A percentile compares a stretch with the other conserved stretches of the same genome.
Conservation (phyloP, 1,140 invertebrate genomes). For the Drosophila seguyi region DNA sequence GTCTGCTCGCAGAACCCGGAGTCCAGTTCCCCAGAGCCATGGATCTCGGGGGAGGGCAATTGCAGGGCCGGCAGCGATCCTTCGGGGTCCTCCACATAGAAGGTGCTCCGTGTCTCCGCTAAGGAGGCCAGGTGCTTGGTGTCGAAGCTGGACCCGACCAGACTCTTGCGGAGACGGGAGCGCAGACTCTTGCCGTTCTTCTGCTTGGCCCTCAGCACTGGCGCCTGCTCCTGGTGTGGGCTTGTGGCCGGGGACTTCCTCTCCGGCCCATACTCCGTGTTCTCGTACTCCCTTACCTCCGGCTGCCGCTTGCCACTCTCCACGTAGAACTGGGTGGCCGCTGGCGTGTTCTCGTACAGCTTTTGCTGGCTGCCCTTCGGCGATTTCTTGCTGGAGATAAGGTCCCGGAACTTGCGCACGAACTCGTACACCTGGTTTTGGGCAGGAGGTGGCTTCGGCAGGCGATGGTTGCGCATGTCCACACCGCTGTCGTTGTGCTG, state of each 20-base stretch:
- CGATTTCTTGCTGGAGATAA: conserved; percentile 86
- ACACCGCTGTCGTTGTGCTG: conserved; percentile 85
- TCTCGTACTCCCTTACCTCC: conserved; percentile 59
- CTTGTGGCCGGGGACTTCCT: conserved; percentile 22
- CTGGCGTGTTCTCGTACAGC: conserved; percentile 74
- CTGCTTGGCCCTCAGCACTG: conserved; percentile 82
- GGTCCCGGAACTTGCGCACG: conserved; percentile 87
- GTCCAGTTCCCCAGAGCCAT: conserved; percentile 86
- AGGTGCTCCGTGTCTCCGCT: conserved; percentile 87
- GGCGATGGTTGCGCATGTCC: conserved; percentile 86
- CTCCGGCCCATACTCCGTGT: conserved; percentile 57
- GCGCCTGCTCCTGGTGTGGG: conserved; percentile 32
- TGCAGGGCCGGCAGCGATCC: conserved; percentile 5
- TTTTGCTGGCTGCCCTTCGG: conserved; percentile 85
- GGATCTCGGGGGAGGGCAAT: conserved; percentile 19
- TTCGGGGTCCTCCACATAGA: conserved; percentile 87
- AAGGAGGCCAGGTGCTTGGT: conserved; percentile 76
- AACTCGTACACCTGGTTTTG: conserved; percentile 86
- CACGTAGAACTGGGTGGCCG: conserved; percentile 73
- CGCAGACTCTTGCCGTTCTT: conserved; percentile 86
- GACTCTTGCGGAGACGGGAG: conserved; percentile 86
- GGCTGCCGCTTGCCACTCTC: conserved; percentile 38
- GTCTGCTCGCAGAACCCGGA: conserved; percentile 86
- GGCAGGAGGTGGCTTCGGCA: conserved; percentile 87
- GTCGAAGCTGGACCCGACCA: conserved; percentile 84